Percentiles rank a stretch among this genome's conserved stretches.
Evolutionary conservation across 2,113 vertebrate genomes (phyloP).

Genomic region (Lipophrys pholis): DNA sequence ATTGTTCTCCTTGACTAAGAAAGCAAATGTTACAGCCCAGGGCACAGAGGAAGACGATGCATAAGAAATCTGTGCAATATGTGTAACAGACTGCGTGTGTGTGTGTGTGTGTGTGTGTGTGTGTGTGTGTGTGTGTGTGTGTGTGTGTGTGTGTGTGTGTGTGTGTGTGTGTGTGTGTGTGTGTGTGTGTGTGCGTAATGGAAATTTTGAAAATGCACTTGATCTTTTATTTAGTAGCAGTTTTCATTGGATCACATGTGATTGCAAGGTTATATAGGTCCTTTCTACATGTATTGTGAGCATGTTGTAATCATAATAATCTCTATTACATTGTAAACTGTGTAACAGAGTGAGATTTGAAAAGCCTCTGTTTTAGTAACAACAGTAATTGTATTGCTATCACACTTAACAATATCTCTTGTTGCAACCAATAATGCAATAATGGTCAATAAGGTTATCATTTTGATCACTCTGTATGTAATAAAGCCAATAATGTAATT

Average conservation of each 20-base stretch:
- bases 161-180: constrained; percentile 28
- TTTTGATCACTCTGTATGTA: too few species aligned
- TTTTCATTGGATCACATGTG: constrained; percentile 64
- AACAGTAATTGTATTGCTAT: too few species aligned
- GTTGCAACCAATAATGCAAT: too few species aligned
- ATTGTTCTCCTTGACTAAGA: constrained; percentile 83
- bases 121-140: constrained; percentile 30
- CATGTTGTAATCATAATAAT: constrained; percentile 60
- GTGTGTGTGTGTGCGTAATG: constrained; percentile 40
- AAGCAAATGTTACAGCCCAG: constrained; percentile 81
- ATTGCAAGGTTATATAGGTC: constrained; percentile 52
- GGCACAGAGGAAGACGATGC: constrained; percentile 71
- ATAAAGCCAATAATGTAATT: too few species aligned
- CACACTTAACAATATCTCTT: too few species aligned
- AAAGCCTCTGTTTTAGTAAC: too few species aligned
- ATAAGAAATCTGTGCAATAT: constrained; percentile 68
- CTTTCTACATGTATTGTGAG: constrained; percentile 63
- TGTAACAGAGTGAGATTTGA: background rate
- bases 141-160: constrained; percentile 42
- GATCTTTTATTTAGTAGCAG: constrained; percentile 69
- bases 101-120: constrained; percentile 22
- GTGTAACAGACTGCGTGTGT: constrained; percentile 24
- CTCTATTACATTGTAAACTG: constrained; percentile 48
- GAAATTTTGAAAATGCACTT: constrained; percentile 61
- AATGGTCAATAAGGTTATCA: too few species aligned